These are phyloP conservation scores for Lates japonicus DNA, from an alignment of 2,797 vertebrate species.

Conservation along the genomic window DNA sequence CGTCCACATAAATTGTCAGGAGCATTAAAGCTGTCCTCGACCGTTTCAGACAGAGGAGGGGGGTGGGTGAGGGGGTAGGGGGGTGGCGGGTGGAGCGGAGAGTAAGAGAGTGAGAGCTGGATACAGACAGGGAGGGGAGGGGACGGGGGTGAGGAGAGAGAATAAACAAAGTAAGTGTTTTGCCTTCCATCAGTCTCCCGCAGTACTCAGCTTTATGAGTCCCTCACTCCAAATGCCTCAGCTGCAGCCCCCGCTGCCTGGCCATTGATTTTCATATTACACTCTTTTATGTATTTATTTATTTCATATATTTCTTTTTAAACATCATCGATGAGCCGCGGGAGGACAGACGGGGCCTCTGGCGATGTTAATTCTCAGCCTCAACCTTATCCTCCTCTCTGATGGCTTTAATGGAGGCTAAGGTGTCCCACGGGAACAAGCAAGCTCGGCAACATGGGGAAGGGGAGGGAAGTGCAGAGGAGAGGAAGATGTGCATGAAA, in stretches of 20 bases:
- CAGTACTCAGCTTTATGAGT: slow-evolving; percentile 87
- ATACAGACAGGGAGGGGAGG: slow-evolving; percentile 75
- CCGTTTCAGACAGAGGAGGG: slow-evolving; percentile 70
- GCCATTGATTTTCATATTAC: slow-evolving; percentile 91
- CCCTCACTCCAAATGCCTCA: slow-evolving; percentile 82
- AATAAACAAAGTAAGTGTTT: slow-evolving; percentile 88
- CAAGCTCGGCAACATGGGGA: slow-evolving; percentile 44
- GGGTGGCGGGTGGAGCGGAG: slow-evolving; percentile 24
- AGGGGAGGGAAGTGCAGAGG: slow-evolving; percentile 33
- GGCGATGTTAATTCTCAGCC: slow-evolving; percentile 84
- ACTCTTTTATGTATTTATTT: slow-evolving; percentile 90
- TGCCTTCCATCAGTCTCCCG: slow-evolving; percentile 86
- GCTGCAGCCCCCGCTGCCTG: slow-evolving; percentile 72
- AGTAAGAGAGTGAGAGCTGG: slow-evolving; percentile 73
- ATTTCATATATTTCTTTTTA: slow-evolving; percentile 91
- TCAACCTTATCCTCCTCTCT: slow-evolving; percentile 78
- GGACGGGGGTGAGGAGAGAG: slow-evolving; percentile 80
- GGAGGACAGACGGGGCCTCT: slow-evolving; percentile 75
- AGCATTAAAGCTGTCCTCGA: slow-evolving; percentile 89
- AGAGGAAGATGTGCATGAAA: slow-evolving; percentile 25
- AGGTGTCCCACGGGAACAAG: slow-evolving; percentile 85
- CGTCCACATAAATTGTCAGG: slow-evolving; percentile 87
- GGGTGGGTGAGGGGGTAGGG: neutral
- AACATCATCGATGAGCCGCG: slow-evolving; percentile 88
- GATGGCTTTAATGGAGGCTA: slow-evolving; percentile 91